Base-by-base conservation (phyloP, 2,113 vertebrate species). In the Barbus barbus region DNA sequence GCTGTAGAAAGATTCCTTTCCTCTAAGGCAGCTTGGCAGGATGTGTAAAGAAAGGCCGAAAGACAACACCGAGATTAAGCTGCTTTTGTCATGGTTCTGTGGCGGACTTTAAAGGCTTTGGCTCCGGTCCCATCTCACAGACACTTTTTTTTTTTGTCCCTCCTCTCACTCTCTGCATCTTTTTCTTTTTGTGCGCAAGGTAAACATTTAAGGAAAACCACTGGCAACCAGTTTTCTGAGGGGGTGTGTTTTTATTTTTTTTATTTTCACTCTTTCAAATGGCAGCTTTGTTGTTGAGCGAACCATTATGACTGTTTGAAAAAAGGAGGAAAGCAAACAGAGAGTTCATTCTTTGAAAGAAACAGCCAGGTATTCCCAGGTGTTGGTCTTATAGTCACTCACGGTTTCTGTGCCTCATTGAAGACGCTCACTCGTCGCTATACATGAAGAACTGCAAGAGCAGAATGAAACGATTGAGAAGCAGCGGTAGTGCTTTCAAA, bases 61-160 rank as follows among this genome's bases (percentile, higher is more conserved):
- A 95, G 94, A 95, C 95, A 96, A 95, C 93, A 94, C 91, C 83
- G 86, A 95, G 94, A 94, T 95, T 95, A 95, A 92, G 91, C 91
- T 92, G 94, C 94, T 96, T 95, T 96, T 96, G 94, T 96, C 96
- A 95, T 91, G 94, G 94, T 93, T 95, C 93, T 92, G 90, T 92
- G 91, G 94, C 92, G 92, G 93, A 94, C 94, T 91, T 95, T 94
- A 94, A 94, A 96, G 94, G 89, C 91, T 86, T 92, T 95, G 95
- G 96, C 95, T 93, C 84, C 63, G 80, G 87, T 94, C 95, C 95
- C 94, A 91, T 91, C 16, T 5, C 89, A 87, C 94, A 95, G 94
- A 94, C 94, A 93, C 95, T 93, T 94, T 89, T 85, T 94, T 89
- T 85, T 92, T 89, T 91, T 9, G 14, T 26, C 26, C 74, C 90